Evolutionary conservation across 2,113 vertebrate species (phyloP).

Genomic region (Antechinus flavipes): DNA sequence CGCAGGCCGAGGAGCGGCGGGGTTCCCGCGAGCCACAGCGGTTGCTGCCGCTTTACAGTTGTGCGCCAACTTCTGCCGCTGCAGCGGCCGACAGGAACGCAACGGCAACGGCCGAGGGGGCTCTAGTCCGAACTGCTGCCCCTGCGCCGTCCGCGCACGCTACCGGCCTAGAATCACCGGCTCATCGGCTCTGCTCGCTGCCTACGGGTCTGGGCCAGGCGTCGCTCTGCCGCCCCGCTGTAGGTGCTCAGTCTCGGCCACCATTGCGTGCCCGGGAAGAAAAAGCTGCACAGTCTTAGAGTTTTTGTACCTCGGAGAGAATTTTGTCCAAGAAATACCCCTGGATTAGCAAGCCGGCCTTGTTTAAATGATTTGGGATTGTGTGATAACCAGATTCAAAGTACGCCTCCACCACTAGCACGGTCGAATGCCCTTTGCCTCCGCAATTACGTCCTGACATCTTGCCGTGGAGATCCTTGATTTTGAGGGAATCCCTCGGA

Average conservation of each 20-base stretch:
- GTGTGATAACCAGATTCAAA: conserved; percentile 98
- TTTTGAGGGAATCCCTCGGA: conserved; percentile 97
- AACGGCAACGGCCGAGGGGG: conserved; percentile 85
- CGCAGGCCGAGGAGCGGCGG: conserved; percentile 82
- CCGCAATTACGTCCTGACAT: conserved; percentile 97
- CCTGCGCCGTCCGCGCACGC: conserved; percentile 88
- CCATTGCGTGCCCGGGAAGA: conserved; percentile 94
- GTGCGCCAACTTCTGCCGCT: conserved; percentile 88
- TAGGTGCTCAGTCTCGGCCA: conserved; percentile 96
- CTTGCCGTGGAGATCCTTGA: conserved; percentile 97
- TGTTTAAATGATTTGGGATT: conserved; percentile 94
- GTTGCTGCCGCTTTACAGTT: conserved; percentile 89
- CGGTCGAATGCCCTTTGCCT: conserved; percentile 97
- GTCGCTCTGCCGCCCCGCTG: conserved; percentile 89
- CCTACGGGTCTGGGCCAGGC: conserved; percentile 89
- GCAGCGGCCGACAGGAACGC: conserved; percentile 92
- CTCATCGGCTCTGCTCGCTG: conserved; percentile 90
- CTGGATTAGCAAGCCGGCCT: conserved; percentile 94
- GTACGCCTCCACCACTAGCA: conserved; percentile 96
- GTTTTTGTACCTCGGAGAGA: conserved; percentile 96
- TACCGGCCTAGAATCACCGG: conserved; percentile 96
- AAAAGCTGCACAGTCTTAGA: conserved; percentile 91
- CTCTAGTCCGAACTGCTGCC: conserved; percentile 89
- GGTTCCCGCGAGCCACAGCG: conserved; percentile 84
- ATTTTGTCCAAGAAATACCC: conserved; percentile 96